phyloP scores from a whole-genome alignment of 2,797 vertebrate genomes.

The Enoplosus armatus region DNA sequence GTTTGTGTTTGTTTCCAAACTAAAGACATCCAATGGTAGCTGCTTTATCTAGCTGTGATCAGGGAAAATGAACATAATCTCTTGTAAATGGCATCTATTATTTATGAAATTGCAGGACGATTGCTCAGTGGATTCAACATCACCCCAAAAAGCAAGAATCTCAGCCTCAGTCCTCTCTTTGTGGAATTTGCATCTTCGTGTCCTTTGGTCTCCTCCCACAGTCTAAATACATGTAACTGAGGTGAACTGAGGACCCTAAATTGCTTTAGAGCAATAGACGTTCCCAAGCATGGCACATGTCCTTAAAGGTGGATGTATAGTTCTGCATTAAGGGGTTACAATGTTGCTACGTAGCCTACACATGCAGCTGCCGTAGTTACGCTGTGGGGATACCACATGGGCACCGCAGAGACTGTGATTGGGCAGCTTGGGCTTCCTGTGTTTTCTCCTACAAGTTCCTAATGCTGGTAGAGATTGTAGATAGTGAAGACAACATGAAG shows the following conservation, averaged over 20 bases:
- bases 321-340: background rate
- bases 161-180: background rate
- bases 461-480: background rate
- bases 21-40: constrained; percentile 1
- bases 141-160: background rate
- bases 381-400: too few species aligned
- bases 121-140: constrained; percentile 1
- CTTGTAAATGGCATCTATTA: constrained; percentile 11
- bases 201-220: constrained; percentile 1
- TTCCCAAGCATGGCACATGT: background rate
- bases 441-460: background rate
- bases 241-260: constrained; percentile 6
- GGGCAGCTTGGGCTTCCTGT: background rate
- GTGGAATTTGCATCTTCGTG: background rate
- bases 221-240: background rate
- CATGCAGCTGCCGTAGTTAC: background rate
- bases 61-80: constrained; percentile 2
- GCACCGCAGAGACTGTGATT: background rate
- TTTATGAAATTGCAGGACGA: background rate
- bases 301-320: background rate
- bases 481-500: background rate
- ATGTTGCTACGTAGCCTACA: background rate
- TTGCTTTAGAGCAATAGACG: background rate
- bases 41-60: constrained; percentile 24
- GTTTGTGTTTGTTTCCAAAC: constrained; percentile 1